Percentiles rank a stretch among this genome's conserved stretches.
Evolutionary conservation across 2,888 invertebrate species (phyloP).

Genomic region (Pomacea canaliculata): DNA sequence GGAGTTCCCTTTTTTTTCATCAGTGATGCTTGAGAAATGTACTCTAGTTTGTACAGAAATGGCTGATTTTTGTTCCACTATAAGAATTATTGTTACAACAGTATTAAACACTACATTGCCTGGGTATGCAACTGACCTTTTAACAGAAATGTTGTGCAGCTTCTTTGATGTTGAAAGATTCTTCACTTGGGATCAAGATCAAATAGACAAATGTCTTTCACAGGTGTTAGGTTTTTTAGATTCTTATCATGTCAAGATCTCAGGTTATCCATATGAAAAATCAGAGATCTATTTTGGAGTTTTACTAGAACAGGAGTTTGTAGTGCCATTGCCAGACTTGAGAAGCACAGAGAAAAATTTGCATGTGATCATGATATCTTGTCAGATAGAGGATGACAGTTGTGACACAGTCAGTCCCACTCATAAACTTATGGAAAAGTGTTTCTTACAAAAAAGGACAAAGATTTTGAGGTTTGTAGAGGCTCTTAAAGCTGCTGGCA

Average conservation of each 20-base stretch:
- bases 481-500: constrained; percentile 14
- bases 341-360: not conserved
- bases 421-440: constrained; percentile 14
- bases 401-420: constrained; percentile 28
- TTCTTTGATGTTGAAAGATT: constrained; percentile 1
- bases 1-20: constrained; percentile 18
- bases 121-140: not conserved
- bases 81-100: constrained; percentile 11
- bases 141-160: constrained; percentile 2
- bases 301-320: constrained; percentile 28
- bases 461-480: constrained; percentile 22
- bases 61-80: not conserved
- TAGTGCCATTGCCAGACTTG: too few relatives aligned
- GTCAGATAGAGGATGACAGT: not conserved
- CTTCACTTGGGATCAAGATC: too few relatives aligned
- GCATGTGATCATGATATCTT: too few relatives aligned
- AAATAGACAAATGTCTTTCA: not conserved
- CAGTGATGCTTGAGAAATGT: constrained; percentile 8
- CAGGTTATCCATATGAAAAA: constrained; percentile 36
- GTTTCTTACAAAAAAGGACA: constrained; percentile 22
- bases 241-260: constrained; percentile 38
- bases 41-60: not conserved
- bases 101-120: constrained; percentile 16
- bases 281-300: constrained; percentile 33
- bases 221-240: constrained; percentile 37